phyloP scores from a whole-genome alignment of 2,888 invertebrate species.

The Eupithecia centaureata region DNA sequence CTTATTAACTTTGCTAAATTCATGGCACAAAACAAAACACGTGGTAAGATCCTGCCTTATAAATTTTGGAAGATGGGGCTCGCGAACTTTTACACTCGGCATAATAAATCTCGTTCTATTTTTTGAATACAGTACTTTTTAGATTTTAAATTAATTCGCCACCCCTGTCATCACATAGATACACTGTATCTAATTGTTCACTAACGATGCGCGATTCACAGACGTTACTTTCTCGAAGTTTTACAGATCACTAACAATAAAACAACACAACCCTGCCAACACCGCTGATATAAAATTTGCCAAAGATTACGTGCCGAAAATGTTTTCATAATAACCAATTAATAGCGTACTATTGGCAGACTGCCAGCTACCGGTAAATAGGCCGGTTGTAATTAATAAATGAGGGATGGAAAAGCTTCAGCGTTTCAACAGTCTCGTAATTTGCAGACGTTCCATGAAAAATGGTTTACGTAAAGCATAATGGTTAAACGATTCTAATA shows the following conservation, averaged over 20 bases:
- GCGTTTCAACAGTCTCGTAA: not conserved
- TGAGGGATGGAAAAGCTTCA: slow-evolving; percentile 40
- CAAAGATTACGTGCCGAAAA: slow-evolving; percentile 64
- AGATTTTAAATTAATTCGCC: not conserved
- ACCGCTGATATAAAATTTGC: slow-evolving; percentile 66
- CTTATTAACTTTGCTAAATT: not conserved
- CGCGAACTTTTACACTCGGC: not conserved
- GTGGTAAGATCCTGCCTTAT: not conserved
- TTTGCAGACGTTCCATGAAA: not conserved
- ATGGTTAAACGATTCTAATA: slow-evolving; percentile 34
- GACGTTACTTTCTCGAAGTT: slow-evolving; percentile 55
- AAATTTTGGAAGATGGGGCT: not conserved
- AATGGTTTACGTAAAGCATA: slow-evolving; percentile 18
- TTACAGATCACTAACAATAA: slow-evolving; percentile 54
- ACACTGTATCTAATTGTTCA: not conserved
- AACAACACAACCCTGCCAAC: slow-evolving; percentile 57
- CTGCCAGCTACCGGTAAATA: slow-evolving; percentile 65
- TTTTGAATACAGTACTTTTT: not conserved
- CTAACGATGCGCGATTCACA: slow-evolving; percentile 38
- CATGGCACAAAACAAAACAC: not conserved
- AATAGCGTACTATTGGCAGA: slow-evolving; percentile 68
- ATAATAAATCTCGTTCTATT: not conserved
- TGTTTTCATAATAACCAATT: slow-evolving; percentile 73
- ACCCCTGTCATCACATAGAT: not conserved
- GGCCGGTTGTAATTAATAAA: slow-evolving; percentile 59